A percentile compares a stretch with the other conserved stretches of the same genome.
These are phyloP conservation scores for Danio tinwini DNA, from an alignment of 2,797 vertebrate species.

Conservation along the genomic window DNA sequence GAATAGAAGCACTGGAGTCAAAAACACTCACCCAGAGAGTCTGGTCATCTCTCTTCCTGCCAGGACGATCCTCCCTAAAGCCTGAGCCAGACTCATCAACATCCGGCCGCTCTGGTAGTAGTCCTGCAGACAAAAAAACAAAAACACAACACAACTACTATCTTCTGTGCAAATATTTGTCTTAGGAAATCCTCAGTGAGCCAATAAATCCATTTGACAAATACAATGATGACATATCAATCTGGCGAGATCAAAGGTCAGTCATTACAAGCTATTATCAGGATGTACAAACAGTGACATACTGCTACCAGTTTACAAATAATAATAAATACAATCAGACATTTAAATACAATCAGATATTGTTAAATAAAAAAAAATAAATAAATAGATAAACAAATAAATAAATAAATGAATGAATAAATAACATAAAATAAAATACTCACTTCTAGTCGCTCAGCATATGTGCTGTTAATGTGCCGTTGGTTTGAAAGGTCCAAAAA, in stretches of 20 bases:
- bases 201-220: conserved; percentile 12
- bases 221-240: not conserved
- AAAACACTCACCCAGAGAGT: conserved; percentile 87
- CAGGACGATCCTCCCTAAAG: conserved; percentile 92
- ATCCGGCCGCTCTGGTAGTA: conserved; percentile 98
- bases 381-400: not conserved
- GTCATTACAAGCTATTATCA: conserved; percentile 4
- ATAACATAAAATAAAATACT: conserved; percentile 51
- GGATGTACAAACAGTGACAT: not conserved
- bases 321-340: not conserved
- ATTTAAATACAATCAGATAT: not conserved
- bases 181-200: conserved; percentile 3
- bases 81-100: conserved; percentile 95
- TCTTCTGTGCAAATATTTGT: conserved; percentile 12
- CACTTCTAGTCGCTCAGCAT: conserved; percentile 94
- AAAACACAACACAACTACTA: not conserved
- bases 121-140: conserved; percentile 78
- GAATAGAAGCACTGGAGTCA: conserved; percentile 9
- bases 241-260: not conserved
- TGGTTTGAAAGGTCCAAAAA: conserved; percentile 86
- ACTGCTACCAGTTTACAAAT: not conserved
- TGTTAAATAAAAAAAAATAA: not conserved
- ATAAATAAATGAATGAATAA: no score
- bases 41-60: conserved; percentile 96
- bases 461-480: conserved; percentile 85